These are phyloP conservation scores for Lasioglossum malachurum DNA, from an alignment of 2,888 invertebrate species.

Conservation along the genomic window DNA sequence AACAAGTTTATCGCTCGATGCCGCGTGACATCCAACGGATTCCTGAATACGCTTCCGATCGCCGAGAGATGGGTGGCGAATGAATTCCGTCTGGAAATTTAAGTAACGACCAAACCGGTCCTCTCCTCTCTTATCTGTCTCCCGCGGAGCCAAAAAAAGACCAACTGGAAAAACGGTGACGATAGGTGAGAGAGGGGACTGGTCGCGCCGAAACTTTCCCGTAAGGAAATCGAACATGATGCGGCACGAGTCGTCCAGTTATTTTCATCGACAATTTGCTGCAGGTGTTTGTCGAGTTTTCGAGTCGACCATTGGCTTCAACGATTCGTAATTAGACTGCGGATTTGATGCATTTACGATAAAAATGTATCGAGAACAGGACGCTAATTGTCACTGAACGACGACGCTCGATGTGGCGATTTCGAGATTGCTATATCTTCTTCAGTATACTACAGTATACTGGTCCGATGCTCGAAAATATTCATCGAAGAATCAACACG, in stretches of 20 bases:
- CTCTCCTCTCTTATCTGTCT: conserved; percentile 15
- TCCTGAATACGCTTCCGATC: conserved; percentile 58
- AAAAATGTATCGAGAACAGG: no score
- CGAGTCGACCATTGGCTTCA: not conserved
- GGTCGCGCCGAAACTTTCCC: not conserved
- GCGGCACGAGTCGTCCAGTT: not conserved
- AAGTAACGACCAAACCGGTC: conserved; percentile 44
- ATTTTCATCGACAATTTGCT: not conserved
- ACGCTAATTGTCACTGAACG: no score
- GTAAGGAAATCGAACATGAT: conserved; percentile 26
- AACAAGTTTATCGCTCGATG: conserved; percentile 64
- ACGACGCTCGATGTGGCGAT: no score
- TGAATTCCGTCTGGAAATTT: conserved; percentile 48
- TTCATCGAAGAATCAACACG: no score
- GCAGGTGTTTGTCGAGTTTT: not conserved
- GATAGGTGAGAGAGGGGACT: not conserved
- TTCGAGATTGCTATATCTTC: no score
- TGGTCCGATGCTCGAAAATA: no score
- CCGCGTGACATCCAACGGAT: conserved; percentile 63
- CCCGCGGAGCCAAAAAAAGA: conserved; percentile 17
- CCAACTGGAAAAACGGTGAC: conserved; percentile 14
- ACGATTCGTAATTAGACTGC: not conserved
- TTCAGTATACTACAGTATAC: no score
- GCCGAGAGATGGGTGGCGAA: conserved; percentile 29
- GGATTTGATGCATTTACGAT: not conserved